Conservation (phyloP, 2,888 invertebrate species). For the Thymelicus acteon region DNA sequence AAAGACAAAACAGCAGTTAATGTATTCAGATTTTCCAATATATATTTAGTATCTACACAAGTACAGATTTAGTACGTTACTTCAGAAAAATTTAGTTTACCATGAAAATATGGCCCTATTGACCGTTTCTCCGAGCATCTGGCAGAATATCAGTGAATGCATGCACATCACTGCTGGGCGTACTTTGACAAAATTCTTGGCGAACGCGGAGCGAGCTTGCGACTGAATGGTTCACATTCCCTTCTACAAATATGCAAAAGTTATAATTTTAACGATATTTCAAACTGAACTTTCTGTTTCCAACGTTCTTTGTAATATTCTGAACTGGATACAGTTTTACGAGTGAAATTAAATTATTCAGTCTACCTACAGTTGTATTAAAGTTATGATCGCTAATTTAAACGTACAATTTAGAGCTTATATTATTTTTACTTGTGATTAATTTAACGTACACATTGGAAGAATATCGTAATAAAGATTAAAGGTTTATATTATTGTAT, state of each 20-base stretch:
- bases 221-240: slow-evolving; percentile 63
- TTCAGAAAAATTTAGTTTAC: neutral
- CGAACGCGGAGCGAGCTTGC: slow-evolving; percentile 52
- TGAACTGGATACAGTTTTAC: slow-evolving; percentile 46
- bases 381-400: neutral
- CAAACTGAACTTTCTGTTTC: slow-evolving; percentile 42
- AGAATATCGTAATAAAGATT: too few relatives aligned
- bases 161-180: slow-evolving; percentile 49
- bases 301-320: slow-evolving; percentile 57
- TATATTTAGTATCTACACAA: too few relatives aligned
- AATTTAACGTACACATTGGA: too few relatives aligned
- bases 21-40: too few relatives aligned
- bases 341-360: slow-evolving; percentile 20
- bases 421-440: too few relatives aligned
- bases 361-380: slow-evolving; percentile 4
- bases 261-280: slow-evolving; percentile 60
- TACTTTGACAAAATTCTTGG: slow-evolving; percentile 70
- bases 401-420: slow-evolving; percentile 8
- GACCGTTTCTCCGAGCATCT: slow-evolving; percentile 39
- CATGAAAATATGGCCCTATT: slow-evolving; percentile 21
- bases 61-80: neutral
- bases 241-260: slow-evolving; percentile 59
- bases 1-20: too few relatives aligned
- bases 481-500: too few relatives aligned
- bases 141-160: slow-evolving; percentile 49